Conservation (phyloP, 2,888 invertebrate species). For the Synanthedon formicaeformis region DNA sequence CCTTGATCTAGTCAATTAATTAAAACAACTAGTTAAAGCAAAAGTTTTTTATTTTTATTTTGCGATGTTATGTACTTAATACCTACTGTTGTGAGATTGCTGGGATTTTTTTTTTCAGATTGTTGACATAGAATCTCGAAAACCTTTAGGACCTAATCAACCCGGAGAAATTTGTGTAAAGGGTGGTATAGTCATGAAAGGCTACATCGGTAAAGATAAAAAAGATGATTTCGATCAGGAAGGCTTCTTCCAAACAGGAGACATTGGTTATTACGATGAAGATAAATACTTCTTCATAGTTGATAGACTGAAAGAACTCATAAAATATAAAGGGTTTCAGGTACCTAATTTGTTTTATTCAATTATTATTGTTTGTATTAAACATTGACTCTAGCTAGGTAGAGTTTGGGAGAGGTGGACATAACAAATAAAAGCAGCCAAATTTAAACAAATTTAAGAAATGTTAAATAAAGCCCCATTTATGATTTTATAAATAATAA, state of each 20-base stretch:
- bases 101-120: slow-evolving; percentile 28
- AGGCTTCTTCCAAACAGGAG: slow-evolving; percentile 79
- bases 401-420: no score
- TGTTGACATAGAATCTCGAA: slow-evolving; percentile 70
- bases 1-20: no score
- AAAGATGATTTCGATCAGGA: slow-evolving; percentile 76
- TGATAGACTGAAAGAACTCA: slow-evolving; percentile 83
- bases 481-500: no score
- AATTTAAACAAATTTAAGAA: no score
- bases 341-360: slow-evolving; percentile 22
- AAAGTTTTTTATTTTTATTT: background rate
- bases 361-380: no score
- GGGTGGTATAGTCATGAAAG: slow-evolving; percentile 79
- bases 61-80: background rate
- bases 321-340: slow-evolving; percentile 83
- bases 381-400: no score
- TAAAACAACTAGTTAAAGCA: no score
- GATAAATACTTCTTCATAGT: slow-evolving; percentile 78
- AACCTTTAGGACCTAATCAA: slow-evolving; percentile 66
- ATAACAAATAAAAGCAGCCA: no score
- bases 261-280: slow-evolving; percentile 78
- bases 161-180: slow-evolving; percentile 82
- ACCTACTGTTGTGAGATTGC: background rate
- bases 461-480: no score
- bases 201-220: slow-evolving; percentile 75